Evolutionary conservation across 2,113 vertebrate species (phyloP).

Genomic region (Chrysemys picta): DNA sequence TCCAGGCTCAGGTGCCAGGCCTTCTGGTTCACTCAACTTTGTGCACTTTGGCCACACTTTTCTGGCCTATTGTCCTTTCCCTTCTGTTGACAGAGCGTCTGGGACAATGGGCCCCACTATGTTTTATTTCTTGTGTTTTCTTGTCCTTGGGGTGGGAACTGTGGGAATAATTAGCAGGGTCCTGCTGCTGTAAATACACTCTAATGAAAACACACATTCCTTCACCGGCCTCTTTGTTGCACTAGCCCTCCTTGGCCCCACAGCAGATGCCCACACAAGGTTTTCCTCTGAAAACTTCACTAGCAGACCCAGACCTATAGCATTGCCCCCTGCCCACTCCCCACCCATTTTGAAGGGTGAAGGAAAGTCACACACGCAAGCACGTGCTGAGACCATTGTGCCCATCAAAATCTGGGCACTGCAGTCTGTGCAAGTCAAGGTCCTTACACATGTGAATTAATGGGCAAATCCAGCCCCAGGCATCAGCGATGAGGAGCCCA

Average conservation of each 20-base stretch:
- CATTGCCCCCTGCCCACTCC: background rate
- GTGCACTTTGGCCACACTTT: background rate
- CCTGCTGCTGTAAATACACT: background rate
- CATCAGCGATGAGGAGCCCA: accelerated
- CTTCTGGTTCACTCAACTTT: background rate
- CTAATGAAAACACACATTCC: accelerated
- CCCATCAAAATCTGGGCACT: accelerated
- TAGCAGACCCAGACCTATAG: background rate
- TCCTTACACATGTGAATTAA: background rate
- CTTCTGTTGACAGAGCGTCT: background rate
- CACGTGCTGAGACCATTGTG: accelerated
- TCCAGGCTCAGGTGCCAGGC: background rate
- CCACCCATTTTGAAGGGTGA: accelerated
- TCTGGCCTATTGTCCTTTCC: background rate
- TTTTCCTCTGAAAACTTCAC: background rate
- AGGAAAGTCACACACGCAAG: background rate
- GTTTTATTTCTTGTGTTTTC: background rate
- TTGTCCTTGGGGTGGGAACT: background rate
- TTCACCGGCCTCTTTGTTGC: background rate
- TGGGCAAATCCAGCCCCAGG: background rate
- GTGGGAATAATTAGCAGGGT: background rate
- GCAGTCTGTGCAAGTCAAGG: background rate
- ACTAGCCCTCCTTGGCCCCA: background rate
- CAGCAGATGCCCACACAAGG: accelerated
- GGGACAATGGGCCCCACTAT: background rate